phyloP scores from a whole-genome alignment of 2,888 invertebrate species.

The Iselma pallidipennis region DNA sequence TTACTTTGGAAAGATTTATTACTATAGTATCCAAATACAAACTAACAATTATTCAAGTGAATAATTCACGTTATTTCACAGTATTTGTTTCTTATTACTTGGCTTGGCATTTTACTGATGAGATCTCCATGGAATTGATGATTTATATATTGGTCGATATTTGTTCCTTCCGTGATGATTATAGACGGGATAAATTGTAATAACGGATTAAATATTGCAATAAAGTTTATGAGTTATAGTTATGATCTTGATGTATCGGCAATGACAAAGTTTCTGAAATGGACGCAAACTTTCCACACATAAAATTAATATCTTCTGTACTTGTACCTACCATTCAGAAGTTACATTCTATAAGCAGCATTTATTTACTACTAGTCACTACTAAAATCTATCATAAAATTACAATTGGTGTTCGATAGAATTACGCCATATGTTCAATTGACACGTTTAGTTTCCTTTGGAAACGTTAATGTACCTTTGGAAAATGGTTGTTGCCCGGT shows the following conservation, averaged over 20 bases:
- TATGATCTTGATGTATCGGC: not conserved
- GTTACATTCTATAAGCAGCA: not conserved
- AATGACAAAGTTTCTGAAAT: not conserved
- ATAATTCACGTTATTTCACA: conserved; percentile 15
- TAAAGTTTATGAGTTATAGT: too few species aligned
- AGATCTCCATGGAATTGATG: conserved; percentile 23
- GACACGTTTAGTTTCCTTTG: not conserved
- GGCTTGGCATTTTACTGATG: conserved; percentile 26
- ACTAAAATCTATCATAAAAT: not conserved
- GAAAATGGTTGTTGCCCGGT: too few species aligned
- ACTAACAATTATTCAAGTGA: conserved; percentile 22
- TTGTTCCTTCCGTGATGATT: conserved; percentile 27
- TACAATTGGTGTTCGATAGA: not conserved
- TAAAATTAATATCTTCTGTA: not conserved
- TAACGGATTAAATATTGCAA: too few species aligned
- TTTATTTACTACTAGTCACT: too few species aligned
- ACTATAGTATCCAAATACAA: conserved; percentile 21
- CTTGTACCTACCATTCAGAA: not conserved
- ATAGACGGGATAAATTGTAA: conserved; percentile 18
- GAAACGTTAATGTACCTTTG: not conserved
- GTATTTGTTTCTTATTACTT: conserved; percentile 21
- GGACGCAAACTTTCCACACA: not conserved
- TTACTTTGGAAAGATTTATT: conserved; percentile 20
- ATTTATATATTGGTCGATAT: conserved; percentile 28
- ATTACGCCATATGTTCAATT: not conserved